A percentile compares a stretch with the other conserved stretches of the same genome.
Evolutionary conservation across 2,797 vertebrate genomes (phyloP).

Genomic region (Acanthis flammea): DNA sequence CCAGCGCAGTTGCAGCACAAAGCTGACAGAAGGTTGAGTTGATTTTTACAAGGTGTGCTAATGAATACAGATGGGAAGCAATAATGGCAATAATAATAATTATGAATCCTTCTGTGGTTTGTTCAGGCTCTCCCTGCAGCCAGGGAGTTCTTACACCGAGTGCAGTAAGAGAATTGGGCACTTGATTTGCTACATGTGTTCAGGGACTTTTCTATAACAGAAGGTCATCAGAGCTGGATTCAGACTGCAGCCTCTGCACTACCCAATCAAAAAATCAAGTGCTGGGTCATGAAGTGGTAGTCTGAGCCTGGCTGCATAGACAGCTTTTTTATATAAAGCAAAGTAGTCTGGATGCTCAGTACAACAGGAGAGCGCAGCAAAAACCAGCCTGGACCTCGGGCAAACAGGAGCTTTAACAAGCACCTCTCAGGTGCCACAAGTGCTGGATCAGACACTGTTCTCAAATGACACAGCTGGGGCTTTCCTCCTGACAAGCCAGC

Average conservation of each 20-base stretch:
- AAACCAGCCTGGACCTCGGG: background rate
- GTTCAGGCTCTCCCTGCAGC: background rate
- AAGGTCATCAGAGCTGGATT: background rate
- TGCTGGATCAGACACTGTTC: background rate
- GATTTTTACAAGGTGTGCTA: background rate
- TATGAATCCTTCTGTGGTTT: background rate
- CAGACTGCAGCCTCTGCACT: rapidly evolving
- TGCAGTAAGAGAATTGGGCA: background rate
- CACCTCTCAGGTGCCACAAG: background rate
- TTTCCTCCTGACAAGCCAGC: background rate
- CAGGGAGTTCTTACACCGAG: background rate
- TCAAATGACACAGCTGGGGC: background rate
- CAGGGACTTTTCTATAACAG: background rate
- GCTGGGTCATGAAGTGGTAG: background rate
- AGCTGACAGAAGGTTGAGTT: background rate
- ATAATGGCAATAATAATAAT: background rate
- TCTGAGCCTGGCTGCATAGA: background rate
- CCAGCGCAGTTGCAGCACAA: background rate
- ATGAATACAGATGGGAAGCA: background rate
- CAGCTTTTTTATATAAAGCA: background rate
- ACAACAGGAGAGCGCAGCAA: background rate
- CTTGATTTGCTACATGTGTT: background rate
- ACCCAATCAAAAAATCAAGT: background rate
- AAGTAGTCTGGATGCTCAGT: background rate
- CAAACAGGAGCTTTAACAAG: background rate